A percentile compares a stretch with the other conserved stretches of the same genome.
These are phyloP conservation scores for Nycteola revayana DNA, from an alignment of 2,888 invertebrate species.

Conservation along the genomic window DNA sequence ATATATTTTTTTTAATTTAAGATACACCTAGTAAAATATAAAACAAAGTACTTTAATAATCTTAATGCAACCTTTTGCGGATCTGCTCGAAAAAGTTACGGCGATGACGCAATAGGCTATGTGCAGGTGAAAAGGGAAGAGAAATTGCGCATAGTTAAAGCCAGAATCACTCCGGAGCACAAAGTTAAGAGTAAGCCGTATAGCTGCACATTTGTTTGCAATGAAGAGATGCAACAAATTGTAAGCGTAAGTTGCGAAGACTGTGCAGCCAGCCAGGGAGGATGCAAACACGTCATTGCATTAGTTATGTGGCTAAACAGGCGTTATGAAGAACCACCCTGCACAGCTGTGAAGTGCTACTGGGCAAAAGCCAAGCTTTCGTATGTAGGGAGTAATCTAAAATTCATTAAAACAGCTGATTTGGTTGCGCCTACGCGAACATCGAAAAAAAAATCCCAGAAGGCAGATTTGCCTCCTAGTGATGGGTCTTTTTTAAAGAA, in stretches of 20 bases:
- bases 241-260: conserved; percentile 6
- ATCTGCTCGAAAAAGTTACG: neutral
- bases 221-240: neutral
- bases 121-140: neutral
- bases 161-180: neutral
- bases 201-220: neutral
- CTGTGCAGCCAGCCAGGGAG: conserved; percentile 7
- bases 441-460: no score
- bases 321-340: conserved; percentile 4
- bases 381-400: no score
- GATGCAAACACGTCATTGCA: conserved; percentile 6
- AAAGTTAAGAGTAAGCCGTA: neutral
- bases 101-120: neutral
- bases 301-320: conserved; percentile 6
- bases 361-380: neutral
- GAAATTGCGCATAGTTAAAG: neutral
- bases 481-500: no score
- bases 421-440: no score
- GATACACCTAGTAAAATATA: no score
- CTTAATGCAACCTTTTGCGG: no score
- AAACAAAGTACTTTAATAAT: no score
- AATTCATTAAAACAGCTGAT: no score
- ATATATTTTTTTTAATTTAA: no score
- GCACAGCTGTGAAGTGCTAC: neutral
- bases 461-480: no score